Percentiles rank a stretch among this genome's conserved stretches.
These are phyloP conservation scores for Pristionchus mayeri DNA, from an alignment of 2,888 invertebrate genomes.

Conservation along the genomic window DNA sequence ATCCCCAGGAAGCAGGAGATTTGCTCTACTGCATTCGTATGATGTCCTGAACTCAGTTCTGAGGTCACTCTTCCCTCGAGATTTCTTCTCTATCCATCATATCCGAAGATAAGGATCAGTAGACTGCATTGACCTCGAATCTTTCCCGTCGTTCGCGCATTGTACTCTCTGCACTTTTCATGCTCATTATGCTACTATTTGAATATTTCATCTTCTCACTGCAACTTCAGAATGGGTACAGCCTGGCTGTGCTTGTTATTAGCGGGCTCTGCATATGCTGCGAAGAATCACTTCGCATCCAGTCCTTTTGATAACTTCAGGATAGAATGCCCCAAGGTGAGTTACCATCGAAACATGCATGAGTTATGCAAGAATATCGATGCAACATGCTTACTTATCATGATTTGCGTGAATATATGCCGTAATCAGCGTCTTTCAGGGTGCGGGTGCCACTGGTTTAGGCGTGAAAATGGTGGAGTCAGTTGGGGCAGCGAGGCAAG, in stretches of 20 bases:
- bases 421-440: conserved; percentile 18
- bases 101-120: conserved; percentile 29
- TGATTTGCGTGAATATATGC: background rate
- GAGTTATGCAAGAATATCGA: background rate
- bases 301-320: conserved; percentile 75
- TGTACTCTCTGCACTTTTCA: conserved; percentile 26
- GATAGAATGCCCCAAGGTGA: conserved; percentile 73
- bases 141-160: background rate
- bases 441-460: conserved; percentile 58
- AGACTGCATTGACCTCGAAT: conserved; percentile 21
- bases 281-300: conserved; percentile 69
- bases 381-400: too few species aligned
- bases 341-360: background rate
- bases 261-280: background rate
- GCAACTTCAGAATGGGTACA: conserved; percentile 9
- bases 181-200: background rate
- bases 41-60: background rate
- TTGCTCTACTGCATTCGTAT: background rate
- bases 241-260: conserved; percentile 46
- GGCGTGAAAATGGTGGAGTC: conserved; percentile 75
- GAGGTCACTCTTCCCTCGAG: conserved; percentile 6
- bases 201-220: too few species aligned
- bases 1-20: too few species aligned
- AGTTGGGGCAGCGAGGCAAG: conserved; percentile 73
- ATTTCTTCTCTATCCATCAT: conserved; percentile 4